phyloP scores from a whole-genome alignment of 2,113 vertebrate genomes.

The Oxyruncus cristatus region DNA sequence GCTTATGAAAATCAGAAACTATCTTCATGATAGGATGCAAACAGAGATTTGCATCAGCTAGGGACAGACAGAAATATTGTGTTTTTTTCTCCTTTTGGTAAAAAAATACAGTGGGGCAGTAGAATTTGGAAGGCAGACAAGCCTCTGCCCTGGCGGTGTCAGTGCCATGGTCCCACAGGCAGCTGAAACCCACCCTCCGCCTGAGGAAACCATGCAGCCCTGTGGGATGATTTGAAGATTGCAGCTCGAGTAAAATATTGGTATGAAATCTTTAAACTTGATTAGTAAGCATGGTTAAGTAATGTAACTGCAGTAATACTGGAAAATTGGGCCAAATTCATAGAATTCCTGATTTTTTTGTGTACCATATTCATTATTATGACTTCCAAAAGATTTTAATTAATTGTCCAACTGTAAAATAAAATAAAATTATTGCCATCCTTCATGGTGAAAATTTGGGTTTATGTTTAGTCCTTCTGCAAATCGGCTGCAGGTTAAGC shows the following conservation, averaged over 20 bases:
- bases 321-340: not conserved
- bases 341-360: not conserved
- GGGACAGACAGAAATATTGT: not conserved
- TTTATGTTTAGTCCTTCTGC: not conserved
- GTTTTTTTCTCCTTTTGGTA: not conserved
- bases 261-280: not conserved
- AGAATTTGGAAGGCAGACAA: not conserved
- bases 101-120: not conserved
- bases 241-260: not conserved
- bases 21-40: not conserved
- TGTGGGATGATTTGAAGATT: rapidly evolving
- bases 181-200: not conserved
- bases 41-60: not conserved
- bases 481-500: not conserved
- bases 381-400: not conserved
- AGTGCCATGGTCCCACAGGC: rapidly evolving
- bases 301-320: not conserved
- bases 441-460: not conserved
- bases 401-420: not conserved
- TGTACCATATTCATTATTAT: not conserved
- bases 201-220: not conserved
- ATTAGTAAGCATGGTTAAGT: not conserved
- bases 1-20: not conserved
- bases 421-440: not conserved
- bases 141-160: not conserved